These are phyloP conservation scores for Pseudomyrmex gracilis DNA, from an alignment of 1,140 invertebrate genomes.

Conservation along the genomic window DNA sequence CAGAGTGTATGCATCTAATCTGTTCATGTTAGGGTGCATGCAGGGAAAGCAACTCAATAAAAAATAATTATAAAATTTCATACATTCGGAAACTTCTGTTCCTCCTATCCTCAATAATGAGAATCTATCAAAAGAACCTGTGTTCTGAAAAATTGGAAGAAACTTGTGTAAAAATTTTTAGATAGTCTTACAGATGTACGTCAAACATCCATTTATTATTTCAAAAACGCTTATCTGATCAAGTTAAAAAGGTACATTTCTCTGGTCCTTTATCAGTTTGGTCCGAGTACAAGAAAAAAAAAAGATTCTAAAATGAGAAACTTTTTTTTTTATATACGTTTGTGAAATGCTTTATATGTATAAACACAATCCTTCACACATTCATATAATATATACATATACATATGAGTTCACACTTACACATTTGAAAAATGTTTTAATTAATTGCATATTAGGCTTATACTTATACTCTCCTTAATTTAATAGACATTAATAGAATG, in stretches of 20 bases:
- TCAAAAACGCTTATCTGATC: slow-evolving; percentile 41
- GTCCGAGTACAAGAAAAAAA: background rate
- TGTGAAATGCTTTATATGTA: slow-evolving; percentile 38
- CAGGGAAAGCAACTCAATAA: slow-evolving; percentile 81
- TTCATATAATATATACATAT: slow-evolving; percentile 23
- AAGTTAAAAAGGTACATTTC: slow-evolving; percentile 19
- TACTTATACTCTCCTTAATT: slow-evolving; percentile 15
- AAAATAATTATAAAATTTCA: slow-evolving; percentile 80
- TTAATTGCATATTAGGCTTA: slow-evolving; percentile 49
- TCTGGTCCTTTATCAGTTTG: slow-evolving; percentile 23
- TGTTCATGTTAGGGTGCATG: slow-evolving; percentile 85
- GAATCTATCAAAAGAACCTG: background rate
- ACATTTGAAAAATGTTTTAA: slow-evolving; percentile 32
- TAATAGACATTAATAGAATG: background rate
- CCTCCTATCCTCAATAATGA: background rate
- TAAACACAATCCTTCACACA: slow-evolving; percentile 26
- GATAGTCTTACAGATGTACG: slow-evolving; percentile 17
- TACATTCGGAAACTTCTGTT: slow-evolving; percentile 9
- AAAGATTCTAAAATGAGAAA: background rate
- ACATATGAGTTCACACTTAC: background rate
- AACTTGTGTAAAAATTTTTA: background rate
- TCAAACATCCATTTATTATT: slow-evolving; percentile 31
- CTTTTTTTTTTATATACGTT: background rate
- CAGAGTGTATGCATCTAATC: slow-evolving; percentile 83
- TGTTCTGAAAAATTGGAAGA: background rate